A percentile compares a stretch with the other conserved stretches of the same genome.
These are phyloP conservation scores for Eupristina koningsbergeri DNA, from an alignment of 1,140 invertebrate species.

Conservation along the genomic window DNA sequence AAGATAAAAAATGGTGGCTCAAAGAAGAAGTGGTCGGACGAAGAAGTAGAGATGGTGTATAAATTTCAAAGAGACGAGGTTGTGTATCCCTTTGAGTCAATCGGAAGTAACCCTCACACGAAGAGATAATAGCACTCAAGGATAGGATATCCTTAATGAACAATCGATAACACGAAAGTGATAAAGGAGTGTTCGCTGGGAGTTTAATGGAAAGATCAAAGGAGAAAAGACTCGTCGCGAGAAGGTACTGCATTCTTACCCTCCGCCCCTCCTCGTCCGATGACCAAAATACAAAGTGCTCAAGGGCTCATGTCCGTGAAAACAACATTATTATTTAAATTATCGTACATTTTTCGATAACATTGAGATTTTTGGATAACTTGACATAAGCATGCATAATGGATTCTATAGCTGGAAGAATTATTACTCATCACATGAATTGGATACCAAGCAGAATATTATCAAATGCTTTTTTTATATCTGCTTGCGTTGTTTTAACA, in stretches of 20 bases:
- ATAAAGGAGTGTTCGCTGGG: constrained; percentile 23
- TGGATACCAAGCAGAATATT: background rate
- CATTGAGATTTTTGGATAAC: background rate
- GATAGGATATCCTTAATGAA: constrained; percentile 50
- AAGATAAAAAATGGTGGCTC: no score
- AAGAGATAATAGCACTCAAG: background rate
- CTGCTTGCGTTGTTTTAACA: no score
- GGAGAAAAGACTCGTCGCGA: background rate
- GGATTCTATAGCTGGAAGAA: no score
- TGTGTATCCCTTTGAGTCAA: constrained; percentile 11
- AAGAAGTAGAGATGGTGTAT: background rate
- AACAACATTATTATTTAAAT: background rate
- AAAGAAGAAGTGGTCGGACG: background rate
- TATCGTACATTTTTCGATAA: background rate
- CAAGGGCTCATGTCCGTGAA: background rate
- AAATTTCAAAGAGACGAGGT: constrained; percentile 32
- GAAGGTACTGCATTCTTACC: background rate
- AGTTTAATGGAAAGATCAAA: constrained; percentile 40
- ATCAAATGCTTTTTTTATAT: background rate
- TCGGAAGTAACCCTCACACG: constrained; percentile 24
- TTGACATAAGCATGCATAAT: background rate
- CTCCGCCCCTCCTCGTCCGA: background rate
- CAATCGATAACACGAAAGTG: constrained; percentile 58
- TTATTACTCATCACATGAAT: no score
- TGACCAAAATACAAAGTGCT: background rate